Evolutionary conservation across 2,113 vertebrate genomes (phyloP).

Genomic region (Eublepharis macularius): DNA sequence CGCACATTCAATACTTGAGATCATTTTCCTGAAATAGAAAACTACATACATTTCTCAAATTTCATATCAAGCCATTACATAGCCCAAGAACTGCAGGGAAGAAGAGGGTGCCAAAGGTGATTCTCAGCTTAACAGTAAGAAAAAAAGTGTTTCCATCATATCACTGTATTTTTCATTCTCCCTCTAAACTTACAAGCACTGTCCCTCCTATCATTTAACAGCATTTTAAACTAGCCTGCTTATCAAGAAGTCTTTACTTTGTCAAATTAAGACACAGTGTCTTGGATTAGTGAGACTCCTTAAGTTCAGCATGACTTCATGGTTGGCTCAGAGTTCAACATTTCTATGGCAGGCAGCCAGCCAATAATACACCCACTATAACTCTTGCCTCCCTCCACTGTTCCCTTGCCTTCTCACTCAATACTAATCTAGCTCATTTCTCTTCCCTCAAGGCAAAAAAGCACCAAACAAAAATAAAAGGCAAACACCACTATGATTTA

Average conservation of each 20-base stretch:
- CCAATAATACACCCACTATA: slow-evolving; percentile 75
- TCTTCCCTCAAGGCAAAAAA: slow-evolving; percentile 58
- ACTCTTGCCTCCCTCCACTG: slow-evolving; percentile 46
- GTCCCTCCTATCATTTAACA: slow-evolving; percentile 44
- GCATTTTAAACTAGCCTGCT: slow-evolving; percentile 67
- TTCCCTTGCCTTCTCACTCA: slow-evolving; percentile 59
- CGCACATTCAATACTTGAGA: slow-evolving; percentile 79
- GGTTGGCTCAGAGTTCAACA: slow-evolving; percentile 76
- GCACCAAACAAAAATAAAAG: slow-evolving; percentile 59
- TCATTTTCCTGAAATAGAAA: slow-evolving; percentile 87
- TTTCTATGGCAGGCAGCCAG: slow-evolving; percentile 78
- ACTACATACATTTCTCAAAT: slow-evolving; percentile 84
- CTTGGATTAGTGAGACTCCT: slow-evolving; percentile 80
- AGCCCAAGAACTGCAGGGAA: slow-evolving; percentile 70
- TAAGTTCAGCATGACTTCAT: slow-evolving; percentile 85
- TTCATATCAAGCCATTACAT: slow-evolving; percentile 83
- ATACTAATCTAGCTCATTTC: slow-evolving; percentile 70
- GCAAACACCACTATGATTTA: slow-evolving; percentile 68
- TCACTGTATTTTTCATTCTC: slow-evolving; percentile 62
- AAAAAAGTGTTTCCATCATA: slow-evolving; percentile 63
- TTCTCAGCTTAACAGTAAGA: slow-evolving; percentile 51
- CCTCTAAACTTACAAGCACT: slow-evolving; percentile 69
- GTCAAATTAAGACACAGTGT: slow-evolving; percentile 83
- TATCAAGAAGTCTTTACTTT: slow-evolving; percentile 80
- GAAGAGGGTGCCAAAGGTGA: slow-evolving; percentile 63